Conservation (phyloP, 2,888 invertebrate species). For the Pheosia gnoma region DNA sequence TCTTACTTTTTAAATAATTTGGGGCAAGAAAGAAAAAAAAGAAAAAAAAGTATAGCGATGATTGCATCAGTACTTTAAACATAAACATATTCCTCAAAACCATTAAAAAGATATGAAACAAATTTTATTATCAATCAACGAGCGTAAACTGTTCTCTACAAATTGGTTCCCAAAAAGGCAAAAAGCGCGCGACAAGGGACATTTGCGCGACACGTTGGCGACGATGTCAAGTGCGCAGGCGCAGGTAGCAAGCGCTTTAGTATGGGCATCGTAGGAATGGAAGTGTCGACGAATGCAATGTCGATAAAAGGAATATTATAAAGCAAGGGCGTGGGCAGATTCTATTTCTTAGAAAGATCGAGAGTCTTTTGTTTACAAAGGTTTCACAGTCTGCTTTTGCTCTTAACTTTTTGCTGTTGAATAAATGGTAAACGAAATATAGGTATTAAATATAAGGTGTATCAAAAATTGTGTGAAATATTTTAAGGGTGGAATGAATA, state of each 20-base stretch:
- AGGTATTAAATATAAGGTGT: not conserved
- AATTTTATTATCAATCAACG: constrained; percentile 35
- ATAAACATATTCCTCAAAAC: not conserved
- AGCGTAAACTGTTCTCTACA: constrained; percentile 37
- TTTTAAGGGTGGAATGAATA: no score
- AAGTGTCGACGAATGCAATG: not conserved
- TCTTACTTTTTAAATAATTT: not conserved
- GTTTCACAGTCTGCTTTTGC: not conserved
- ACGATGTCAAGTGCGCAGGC: constrained; percentile 52
- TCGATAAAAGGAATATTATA: constrained; percentile 4
- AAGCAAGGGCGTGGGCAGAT: constrained; percentile 2
- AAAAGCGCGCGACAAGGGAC: constrained; percentile 37
- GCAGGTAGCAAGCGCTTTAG: constrained; percentile 51
- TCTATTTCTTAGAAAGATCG: not conserved
- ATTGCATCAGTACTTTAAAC: not conserved
- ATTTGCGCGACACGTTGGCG: constrained; percentile 59
- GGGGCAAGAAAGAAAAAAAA: not conserved
- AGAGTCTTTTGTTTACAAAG: no score
- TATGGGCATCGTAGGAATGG: constrained; percentile 32
- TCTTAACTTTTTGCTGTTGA: not conserved
- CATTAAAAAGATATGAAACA: not conserved
- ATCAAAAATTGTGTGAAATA: no score
- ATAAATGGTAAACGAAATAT: not conserved
- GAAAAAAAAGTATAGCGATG: not conserved
- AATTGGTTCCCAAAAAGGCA: constrained; percentile 40